These are phyloP conservation scores for Hirtodrosophila cameraria DNA, from an alignment of 2,888 invertebrate genomes.

Conservation along the genomic window DNA sequence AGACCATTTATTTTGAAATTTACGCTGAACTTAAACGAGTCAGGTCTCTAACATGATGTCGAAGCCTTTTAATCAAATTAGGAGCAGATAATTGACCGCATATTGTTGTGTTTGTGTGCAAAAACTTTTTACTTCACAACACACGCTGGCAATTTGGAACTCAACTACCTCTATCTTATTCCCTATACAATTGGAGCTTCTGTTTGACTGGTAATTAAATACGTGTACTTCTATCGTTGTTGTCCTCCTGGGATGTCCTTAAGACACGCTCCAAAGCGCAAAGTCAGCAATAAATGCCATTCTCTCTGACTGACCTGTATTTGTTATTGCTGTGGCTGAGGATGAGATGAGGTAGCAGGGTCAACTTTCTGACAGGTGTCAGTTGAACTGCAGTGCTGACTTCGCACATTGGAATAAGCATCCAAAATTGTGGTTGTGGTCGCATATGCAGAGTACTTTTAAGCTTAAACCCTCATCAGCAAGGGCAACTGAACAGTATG, in stretches of 20 bases:
- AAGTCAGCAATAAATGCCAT: conserved; percentile 35
- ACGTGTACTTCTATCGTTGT: too few species aligned
- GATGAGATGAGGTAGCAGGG: neutral
- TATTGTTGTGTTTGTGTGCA: conserved; percentile 21
- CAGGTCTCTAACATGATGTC: neutral
- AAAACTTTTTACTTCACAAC: conserved; percentile 21
- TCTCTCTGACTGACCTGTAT: neutral
- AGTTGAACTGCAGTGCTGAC: conserved; percentile 12
- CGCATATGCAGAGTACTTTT: conserved; percentile 8
- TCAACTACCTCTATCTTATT: neutral
- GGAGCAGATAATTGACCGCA: neutral
- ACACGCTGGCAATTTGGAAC: conserved; percentile 24
- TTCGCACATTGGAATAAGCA: neutral
- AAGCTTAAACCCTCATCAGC: too few species aligned
- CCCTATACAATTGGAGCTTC: neutral
- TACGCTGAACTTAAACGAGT: neutral
- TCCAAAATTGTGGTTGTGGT: conserved; percentile 2
- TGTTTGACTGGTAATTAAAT: conserved; percentile 23
- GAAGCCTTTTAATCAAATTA: conserved; percentile 47
- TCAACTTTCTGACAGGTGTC: conserved; percentile 9
- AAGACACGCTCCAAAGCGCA: conserved; percentile 23
- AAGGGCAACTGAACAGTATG: conserved; percentile 1
- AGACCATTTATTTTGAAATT: too few species aligned
- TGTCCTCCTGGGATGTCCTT: too few species aligned
- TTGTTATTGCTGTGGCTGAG: neutral